Base-by-base conservation (phyloP, 2,888 invertebrate species). In the Allacma fusca region DNA sequence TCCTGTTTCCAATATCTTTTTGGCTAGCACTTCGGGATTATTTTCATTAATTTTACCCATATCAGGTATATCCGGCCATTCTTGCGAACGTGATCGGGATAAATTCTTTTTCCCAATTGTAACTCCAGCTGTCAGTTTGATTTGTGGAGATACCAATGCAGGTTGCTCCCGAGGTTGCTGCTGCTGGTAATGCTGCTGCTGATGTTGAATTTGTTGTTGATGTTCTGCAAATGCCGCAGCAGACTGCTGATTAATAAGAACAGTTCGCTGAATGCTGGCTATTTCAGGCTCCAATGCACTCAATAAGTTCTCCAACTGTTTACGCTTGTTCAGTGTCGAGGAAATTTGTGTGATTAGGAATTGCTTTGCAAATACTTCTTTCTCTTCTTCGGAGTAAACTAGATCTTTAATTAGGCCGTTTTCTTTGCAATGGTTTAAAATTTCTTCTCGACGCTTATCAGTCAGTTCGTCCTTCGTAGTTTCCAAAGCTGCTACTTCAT, bases 21-120 rank as follows among this genome's bases (percentile, higher is more conserved):
- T 94, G 0, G 95, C 95, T 75, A 95, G 88, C 73, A 95, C 90
- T 87, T 95, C 95, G 0, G 95, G 95, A 87, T 96, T 95, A 86
- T 94, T 94, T 86, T 96, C 96, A 85, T 95, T 94, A 79, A 95
- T 95, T 87, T 95, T 95, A 0, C 93, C 94, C 73, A 95, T 91
- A 84, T 95, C 94, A 0, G 95, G 28, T 40, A 95, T 93, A 84
- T 95, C 94, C 0, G 95, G 95, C 95, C 95, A 95, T 85, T 95
- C 95, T 85, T 95, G 94, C 0, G 94, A 94, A 1, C 95, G 90
- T 7, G 93, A 91, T 23, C 94, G 79, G 0, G 81, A 76, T 34
- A 84, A 72, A 75, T 80, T 81, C 77, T 83, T 84, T 43, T 83
- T 82, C 29, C 44, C 70, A 7, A 62, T 29, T 13, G 28, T n/a